phyloP scores from a whole-genome alignment of 2,888 invertebrate genomes.

The Helobdella robusta region DNA sequence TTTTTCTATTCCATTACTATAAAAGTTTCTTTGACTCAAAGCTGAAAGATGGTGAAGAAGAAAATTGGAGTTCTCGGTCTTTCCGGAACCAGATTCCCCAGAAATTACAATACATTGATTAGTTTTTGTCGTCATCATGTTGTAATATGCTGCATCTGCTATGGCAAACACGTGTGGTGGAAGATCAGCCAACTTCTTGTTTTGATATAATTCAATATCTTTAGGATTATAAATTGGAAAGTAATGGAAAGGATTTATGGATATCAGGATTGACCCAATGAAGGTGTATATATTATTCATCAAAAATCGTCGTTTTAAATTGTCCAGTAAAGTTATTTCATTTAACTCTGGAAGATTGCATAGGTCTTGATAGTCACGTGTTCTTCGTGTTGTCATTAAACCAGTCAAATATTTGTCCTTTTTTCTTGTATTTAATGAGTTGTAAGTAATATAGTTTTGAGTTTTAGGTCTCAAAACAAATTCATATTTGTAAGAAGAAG shows the following conservation, averaged over 20 bases:
- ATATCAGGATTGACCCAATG: constrained; percentile 86
- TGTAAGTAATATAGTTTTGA: neutral
- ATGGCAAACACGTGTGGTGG: constrained; percentile 95
- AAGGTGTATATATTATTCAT: constrained; percentile 91
- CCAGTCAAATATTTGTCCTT: constrained; percentile 71
- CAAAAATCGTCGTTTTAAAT: constrained; percentile 71
- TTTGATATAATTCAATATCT: constrained; percentile 89
- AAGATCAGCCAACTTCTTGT: constrained; percentile 76
- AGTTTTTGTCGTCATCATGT: constrained; percentile 78
- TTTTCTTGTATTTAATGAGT: constrained; percentile 34
- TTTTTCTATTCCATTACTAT: constrained; percentile 88
- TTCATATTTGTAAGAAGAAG: constrained; percentile 5
- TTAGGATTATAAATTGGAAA: constrained; percentile 96
- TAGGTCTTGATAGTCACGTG: constrained; percentile 86
- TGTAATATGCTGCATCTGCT: constrained; percentile 83
- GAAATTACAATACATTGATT: constrained; percentile 92
- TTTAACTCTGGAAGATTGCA: constrained; percentile 90
- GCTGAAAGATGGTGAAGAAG: constrained; percentile 87
- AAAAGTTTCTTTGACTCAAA: constrained; percentile 70
- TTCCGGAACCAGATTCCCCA: constrained; percentile 88
- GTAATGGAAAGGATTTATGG: constrained; percentile 77
- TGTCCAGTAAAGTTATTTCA: constrained; percentile 81
- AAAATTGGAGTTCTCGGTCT: constrained; percentile 92
- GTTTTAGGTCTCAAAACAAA: constrained; percentile 22
- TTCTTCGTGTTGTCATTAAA: constrained; percentile 67